phyloP scores from a whole-genome alignment of 2,888 invertebrate species.

The Lochmaea crataegi region DNA sequence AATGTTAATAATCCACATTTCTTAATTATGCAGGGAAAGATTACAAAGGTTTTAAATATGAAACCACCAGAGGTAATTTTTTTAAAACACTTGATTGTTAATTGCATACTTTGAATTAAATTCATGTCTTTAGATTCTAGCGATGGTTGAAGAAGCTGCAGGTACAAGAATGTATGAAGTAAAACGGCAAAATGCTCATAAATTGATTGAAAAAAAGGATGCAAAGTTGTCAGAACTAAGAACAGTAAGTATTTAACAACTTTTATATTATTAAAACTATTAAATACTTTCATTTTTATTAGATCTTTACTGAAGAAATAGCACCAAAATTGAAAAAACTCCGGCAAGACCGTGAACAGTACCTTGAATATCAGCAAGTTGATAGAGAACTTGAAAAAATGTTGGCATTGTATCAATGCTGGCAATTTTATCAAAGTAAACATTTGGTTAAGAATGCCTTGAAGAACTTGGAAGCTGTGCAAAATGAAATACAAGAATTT shows the following conservation, averaged over 20 bases:
- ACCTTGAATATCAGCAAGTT: constrained; percentile 88
- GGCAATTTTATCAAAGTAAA: constrained; percentile 71
- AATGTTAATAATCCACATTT: constrained; percentile 99
- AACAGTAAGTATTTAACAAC: constrained; percentile 33
- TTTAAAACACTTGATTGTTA: background rate
- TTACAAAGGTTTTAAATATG: constrained; percentile 99
- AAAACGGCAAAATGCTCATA: constrained; percentile 88
- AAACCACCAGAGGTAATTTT: constrained; percentile 90
- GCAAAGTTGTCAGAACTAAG: constrained; percentile 85
- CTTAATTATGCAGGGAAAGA: constrained; percentile 98
- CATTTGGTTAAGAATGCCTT: constrained; percentile 50
- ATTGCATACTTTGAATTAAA: constrained; percentile 3
- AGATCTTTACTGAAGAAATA: constrained; percentile 86
- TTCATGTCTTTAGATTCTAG: constrained; percentile 75
- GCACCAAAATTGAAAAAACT: constrained; percentile 89
- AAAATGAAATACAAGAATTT: constrained; percentile 51
- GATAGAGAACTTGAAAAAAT: constrained; percentile 87
- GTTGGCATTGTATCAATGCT: constrained; percentile 79
- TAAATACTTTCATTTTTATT: constrained; percentile 23
- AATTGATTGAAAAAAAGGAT: constrained; percentile 93
- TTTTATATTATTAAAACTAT: background rate
- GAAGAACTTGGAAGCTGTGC: constrained; percentile 54
- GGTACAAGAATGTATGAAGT: constrained; percentile 97
- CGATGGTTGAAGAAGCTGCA: constrained; percentile 99
- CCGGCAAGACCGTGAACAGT: constrained; percentile 85